Percentiles rank a stretch among this genome's conserved stretches.
Conservation (phyloP, 1,140 invertebrate species). For the Dryas iulia region DNA sequence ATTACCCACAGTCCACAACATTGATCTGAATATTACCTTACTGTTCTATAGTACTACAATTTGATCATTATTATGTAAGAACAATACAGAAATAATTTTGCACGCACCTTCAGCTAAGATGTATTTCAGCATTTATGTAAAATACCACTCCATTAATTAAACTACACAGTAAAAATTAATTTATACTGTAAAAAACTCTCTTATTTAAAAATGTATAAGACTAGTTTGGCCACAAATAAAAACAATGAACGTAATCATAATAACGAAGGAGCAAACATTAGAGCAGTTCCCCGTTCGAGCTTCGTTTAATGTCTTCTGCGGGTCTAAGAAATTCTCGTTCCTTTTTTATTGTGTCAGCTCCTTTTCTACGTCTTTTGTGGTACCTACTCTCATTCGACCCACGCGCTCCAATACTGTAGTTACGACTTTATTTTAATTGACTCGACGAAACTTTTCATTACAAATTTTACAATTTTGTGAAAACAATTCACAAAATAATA, state of each 20-base stretch:
- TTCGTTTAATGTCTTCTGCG: conserved; percentile 29
- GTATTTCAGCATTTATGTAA: too few relatives aligned
- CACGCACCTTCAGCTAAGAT: too few relatives aligned
- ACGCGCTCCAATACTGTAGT: conserved; percentile 28
- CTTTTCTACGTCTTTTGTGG: conserved; percentile 27
- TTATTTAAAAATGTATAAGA: neutral
- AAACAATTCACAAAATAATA: neutral
- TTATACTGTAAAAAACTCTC: too few relatives aligned
- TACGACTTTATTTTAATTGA: conserved; percentile 30
- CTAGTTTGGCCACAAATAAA: conserved; percentile 9
- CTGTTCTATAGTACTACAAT: too few relatives aligned
- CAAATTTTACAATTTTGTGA: conserved; percentile 10
- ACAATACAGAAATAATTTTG: too few relatives aligned
- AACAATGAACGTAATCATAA: conserved; percentile 29
- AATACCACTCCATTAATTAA: neutral
- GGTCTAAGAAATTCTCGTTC: conserved; percentile 31
- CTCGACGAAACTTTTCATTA: conserved; percentile 20
- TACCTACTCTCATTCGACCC: conserved; percentile 26
- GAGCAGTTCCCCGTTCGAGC: conserved; percentile 7
- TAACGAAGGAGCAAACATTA: conserved; percentile 27
- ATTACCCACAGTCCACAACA: neutral
- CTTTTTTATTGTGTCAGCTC: conserved; percentile 37
- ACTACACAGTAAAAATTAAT: neutral
- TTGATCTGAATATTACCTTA: neutral
- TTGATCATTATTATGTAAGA: neutral